Evolutionary conservation across 2,113 vertebrate genomes (phyloP).

Genomic region (Bos indicus): DNA sequence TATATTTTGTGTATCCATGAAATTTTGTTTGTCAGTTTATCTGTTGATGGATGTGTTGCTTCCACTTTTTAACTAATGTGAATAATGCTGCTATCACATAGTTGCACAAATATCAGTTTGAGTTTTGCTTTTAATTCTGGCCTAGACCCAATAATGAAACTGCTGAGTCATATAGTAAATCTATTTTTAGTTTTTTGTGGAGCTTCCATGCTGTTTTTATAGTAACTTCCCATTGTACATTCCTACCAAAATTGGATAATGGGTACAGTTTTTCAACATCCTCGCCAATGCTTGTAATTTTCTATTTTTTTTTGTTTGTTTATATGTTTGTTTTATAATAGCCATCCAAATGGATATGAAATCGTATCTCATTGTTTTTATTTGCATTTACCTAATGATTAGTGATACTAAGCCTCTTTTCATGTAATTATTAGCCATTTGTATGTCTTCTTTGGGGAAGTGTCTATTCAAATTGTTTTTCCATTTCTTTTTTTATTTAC

Average conservation of each 20-base stretch:
- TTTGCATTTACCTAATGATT: no score
- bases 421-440: no score
- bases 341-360: neutral
- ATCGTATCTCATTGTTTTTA: neutral
- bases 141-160: neutral
- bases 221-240: neutral
- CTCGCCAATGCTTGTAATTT: neutral
- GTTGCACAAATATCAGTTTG: neutral
- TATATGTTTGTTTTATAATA: neutral
- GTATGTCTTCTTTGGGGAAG: neutral
- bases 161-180: neutral
- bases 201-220: neutral
- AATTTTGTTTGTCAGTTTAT: neutral
- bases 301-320: neutral
- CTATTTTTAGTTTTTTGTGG: neutral
- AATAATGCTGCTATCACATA: neutral
- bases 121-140: neutral
- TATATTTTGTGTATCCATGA: neutral
- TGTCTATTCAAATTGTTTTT: neutral
- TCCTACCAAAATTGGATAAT: neutral
- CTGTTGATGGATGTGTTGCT: neutral
- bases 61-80: neutral
- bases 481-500: neutral
- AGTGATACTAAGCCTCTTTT: no score
- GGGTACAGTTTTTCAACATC: neutral